A percentile compares a stretch with the other conserved stretches of the same genome.
Evolutionary conservation across 2,113 vertebrate genomes (phyloP).

Genomic region (Poeciliopsis turrubarensis): DNA sequence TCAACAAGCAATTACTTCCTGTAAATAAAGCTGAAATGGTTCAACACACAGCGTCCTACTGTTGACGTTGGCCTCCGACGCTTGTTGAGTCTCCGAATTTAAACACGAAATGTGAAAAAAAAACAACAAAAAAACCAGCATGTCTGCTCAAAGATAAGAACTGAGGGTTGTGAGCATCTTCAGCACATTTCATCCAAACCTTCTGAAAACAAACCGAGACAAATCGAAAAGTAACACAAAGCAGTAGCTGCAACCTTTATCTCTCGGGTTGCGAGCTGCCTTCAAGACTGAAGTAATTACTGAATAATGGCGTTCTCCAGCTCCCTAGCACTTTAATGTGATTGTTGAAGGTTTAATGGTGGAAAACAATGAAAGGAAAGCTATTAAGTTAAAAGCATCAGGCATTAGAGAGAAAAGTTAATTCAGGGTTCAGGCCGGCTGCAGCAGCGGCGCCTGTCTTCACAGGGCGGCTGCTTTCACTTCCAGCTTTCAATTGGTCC

Average conservation of each 20-base stretch:
- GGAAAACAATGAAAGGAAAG: background rate
- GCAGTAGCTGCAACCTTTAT: background rate
- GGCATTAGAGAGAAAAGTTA: slow-evolving; percentile 5
- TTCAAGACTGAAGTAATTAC: background rate
- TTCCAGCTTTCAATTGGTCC: slow-evolving; percentile 1
- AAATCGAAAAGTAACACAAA: background rate
- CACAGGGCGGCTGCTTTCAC: background rate
- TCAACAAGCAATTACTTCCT: slow-evolving; percentile 67
- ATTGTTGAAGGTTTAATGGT: background rate
- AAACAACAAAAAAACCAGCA: background rate
- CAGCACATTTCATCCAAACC: background rate
- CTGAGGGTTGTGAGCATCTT: background rate
- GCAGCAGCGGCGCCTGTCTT: background rate
- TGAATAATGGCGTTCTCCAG: background rate
- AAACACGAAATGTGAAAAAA: slow-evolving; percentile 22
- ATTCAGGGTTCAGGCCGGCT: slow-evolving; percentile 4
- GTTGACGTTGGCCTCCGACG: slow-evolving; percentile 32
- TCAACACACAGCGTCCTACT: slow-evolving; percentile 31
- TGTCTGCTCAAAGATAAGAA: background rate
- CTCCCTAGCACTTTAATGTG: background rate
- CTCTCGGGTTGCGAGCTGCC: background rate
- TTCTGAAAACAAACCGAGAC: background rate
- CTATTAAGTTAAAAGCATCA: slow-evolving; percentile 1
- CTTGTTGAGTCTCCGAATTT: slow-evolving; percentile 55
- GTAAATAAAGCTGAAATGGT: slow-evolving; percentile 58